A percentile compares a stretch with the other conserved stretches of the same genome.
phyloP scores from a whole-genome alignment of 2,888 invertebrate species.

The Metallyticus violacea region DNA sequence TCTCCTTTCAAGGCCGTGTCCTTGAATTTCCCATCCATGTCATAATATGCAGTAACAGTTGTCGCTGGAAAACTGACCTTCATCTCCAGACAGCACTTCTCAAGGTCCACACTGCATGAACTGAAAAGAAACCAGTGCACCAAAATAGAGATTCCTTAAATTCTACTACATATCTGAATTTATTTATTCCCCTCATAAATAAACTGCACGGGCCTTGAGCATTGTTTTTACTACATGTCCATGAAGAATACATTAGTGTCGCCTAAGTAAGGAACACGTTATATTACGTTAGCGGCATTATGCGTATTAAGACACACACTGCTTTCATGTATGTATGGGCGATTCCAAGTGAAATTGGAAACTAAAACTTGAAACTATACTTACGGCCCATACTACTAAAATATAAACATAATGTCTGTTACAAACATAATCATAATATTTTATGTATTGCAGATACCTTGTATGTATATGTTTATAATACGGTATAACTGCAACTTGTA shows the following conservation, averaged over 20 bases:
- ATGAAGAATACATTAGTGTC: neutral
- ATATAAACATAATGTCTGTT: too few species aligned
- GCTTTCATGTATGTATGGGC: too few species aligned
- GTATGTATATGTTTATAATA: too few species aligned
- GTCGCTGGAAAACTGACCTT: neutral
- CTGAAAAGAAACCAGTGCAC: neutral
- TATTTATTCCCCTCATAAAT: neutral
- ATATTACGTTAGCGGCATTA: too few species aligned
- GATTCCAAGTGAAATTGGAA: too few species aligned
- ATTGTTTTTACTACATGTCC: neutral
- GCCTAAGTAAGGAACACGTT: neutral
- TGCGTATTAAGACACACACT: neutral
- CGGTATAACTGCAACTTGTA: too few species aligned
- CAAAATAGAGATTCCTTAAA: neutral
- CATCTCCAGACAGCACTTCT: neutral
- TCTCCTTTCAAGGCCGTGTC: neutral
- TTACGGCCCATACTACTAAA: too few species aligned
- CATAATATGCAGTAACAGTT: neutral
- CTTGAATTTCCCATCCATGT: neutral
- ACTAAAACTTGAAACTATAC: too few species aligned
- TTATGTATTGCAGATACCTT: too few species aligned
- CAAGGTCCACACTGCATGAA: neutral
- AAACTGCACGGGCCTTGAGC: neutral
- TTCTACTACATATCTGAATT: neutral
- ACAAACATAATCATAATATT: too few species aligned